Evolutionary conservation across 2,113 vertebrate species (phyloP), one percentile per base, ranked within the genome.

Genomic region (Hemicordylus capensis): DNA sequence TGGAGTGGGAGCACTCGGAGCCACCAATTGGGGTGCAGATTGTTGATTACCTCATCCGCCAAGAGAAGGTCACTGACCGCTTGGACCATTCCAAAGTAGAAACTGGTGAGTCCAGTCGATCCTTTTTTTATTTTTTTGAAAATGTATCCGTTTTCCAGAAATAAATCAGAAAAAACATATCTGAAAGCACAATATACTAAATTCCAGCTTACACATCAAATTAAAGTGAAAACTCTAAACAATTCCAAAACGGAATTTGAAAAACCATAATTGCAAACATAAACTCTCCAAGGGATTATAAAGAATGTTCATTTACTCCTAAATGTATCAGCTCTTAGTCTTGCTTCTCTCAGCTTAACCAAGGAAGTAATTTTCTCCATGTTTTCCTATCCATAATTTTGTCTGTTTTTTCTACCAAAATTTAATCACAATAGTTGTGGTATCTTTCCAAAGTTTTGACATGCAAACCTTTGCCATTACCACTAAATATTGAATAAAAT

Each of bases 11-110:
- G 67, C 98, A 99, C 93, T 97, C 97, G 0, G 98, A 99, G 91
- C 98, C 98, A 4, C 97, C 98, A 15, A 99, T 99, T 0, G 99
- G 99, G 6, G 98, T 98, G 61, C 97, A 98, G 84, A 97, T 99
- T 0, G 97, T 98, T 0, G 98, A 99, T 95, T 99, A 99, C 92
- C 98, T 99, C 92, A 97, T 99, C 87, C 98, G 98, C 56, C 98
- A 99, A 87, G 99, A 99, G 95, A 99, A 99, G 88, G 98, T 99
- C 94, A 98, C 98, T 0, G 98, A 99, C 92, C 97, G 98, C 83
- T 97, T 97, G 81, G 99, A 99, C 94, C 98, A 99, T 96, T 99
- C 98, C 66, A 99, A 99, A 95, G 97, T 99, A 83, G 99, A 99
- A 94, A 98, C 98, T 91, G 99, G 99, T 99, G 93, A 91, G 96